Percentiles rank a stretch among this genome's conserved stretches.
phyloP scores from a whole-genome alignment of 1,140 invertebrate species.

The Trichonephila inaurata region DNA sequence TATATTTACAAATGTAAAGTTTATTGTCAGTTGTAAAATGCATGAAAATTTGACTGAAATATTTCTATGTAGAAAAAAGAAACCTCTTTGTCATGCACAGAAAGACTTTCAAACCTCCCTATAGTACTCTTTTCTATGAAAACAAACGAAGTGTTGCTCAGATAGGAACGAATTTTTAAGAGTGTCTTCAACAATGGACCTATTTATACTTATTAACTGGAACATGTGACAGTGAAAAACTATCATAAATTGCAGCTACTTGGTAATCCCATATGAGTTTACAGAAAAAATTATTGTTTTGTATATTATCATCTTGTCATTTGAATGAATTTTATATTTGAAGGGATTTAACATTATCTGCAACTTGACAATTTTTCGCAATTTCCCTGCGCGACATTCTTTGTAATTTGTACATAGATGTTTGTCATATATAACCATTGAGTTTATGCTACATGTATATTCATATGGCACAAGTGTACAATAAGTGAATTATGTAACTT shows the following conservation, averaged over 20 bases:
- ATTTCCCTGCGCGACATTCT: conserved; percentile 16
- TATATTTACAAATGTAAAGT: background rate
- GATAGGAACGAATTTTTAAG: conserved; percentile 10
- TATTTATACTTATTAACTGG: conserved; percentile 5
- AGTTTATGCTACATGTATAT: conserved; percentile 66
- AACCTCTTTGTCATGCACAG: background rate
- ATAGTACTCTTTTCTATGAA: background rate
- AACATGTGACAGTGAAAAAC: background rate
- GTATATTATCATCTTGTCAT: background rate
- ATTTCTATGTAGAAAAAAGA: background rate
- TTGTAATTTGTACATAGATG: conserved; percentile 38
- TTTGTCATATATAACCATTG: conserved; percentile 32
- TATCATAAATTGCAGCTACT: background rate
- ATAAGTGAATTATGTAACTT: conserved; percentile 33
- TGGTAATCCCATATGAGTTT: background rate
- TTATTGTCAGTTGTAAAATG: background rate
- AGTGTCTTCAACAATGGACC: conserved; percentile 8
- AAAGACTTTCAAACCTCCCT: background rate
- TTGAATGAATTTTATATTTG: conserved; percentile 25
- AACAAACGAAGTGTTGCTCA: background rate
- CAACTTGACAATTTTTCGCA: background rate
- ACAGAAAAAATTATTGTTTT: background rate
- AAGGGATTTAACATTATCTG: conserved; percentile 11
- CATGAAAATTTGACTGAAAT: background rate
- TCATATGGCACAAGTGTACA: conserved; percentile 68